Evolutionary conservation across 2,113 vertebrate genomes (phyloP).

Genomic region (Lophura nycthemera): DNA sequence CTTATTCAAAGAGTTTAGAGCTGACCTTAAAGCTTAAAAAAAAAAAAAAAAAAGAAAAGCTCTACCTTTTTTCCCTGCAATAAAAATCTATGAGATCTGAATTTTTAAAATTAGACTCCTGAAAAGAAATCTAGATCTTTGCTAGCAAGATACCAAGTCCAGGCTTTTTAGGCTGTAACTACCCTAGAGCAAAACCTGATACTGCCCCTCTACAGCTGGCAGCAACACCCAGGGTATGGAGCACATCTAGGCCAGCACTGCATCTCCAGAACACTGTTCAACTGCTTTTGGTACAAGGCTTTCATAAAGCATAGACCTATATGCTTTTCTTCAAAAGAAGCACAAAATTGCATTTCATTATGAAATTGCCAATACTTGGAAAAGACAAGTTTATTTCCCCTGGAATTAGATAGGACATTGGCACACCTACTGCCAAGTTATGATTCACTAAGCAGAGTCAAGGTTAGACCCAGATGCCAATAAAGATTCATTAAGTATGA

Average conservation of each 20-base stretch:
- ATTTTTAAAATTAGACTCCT: not conserved
- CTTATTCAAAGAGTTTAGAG: not conserved
- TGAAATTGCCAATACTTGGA: not conserved
- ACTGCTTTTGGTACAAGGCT: not conserved
- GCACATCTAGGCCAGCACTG: not conserved
- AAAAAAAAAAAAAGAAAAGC: not conserved
- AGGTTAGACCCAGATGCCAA: conserved; percentile 76
- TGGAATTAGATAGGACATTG: conserved; percentile 5
- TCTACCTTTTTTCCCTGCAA: not conserved
- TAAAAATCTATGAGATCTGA: not conserved
- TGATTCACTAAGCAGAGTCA: conserved; percentile 71
- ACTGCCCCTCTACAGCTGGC: not conserved
- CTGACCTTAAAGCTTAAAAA: not conserved
- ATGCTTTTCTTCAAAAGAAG: not conserved
- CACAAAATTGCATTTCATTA: not conserved
- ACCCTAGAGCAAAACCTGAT: not conserved
- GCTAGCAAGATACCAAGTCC: not conserved
- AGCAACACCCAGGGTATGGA: not conserved
- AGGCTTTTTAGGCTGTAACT: not conserved
- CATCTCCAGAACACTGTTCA: not conserved
- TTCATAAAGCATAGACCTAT: not conserved
- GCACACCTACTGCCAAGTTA: conserved; percentile 40
- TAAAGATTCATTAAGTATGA: conserved; percentile 80
- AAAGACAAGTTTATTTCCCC: conserved; percentile 4
- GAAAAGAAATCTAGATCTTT: not conserved